A percentile compares a stretch with the other conserved stretches of the same genome.
Evolutionary conservation across 2,113 vertebrate species (phyloP).

Genomic region (Lamprotornis superbus): DNA sequence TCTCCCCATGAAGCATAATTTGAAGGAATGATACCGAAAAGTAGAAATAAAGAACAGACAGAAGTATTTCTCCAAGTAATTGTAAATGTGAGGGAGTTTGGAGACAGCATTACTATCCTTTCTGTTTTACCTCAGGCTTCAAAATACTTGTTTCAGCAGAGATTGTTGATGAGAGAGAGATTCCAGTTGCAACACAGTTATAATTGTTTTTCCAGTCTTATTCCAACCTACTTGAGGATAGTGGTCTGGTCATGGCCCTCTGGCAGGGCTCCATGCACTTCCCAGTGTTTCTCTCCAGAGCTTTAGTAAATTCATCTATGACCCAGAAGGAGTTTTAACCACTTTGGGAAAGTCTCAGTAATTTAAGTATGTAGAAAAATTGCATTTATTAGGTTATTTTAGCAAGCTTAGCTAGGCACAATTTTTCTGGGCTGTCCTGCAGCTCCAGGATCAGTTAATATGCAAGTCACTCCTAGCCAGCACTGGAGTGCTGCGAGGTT

Average conservation of each 20-base stretch:
- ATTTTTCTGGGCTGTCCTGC: neutral
- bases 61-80: neutral
- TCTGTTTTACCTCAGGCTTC: neutral
- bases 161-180: neutral
- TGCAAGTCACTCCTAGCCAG: neutral
- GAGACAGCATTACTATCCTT: neutral
- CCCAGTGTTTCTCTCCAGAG: neutral
- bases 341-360: neutral
- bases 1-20: neutral
- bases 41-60: neutral
- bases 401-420: neutral
- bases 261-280: neutral
- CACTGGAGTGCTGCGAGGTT: neutral
- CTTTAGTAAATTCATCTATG: neutral
- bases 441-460: neutral
- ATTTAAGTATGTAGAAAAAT: neutral
- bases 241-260: neutral
- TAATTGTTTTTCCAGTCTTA: neutral
- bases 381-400: neutral
- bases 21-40: neutral
- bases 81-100: neutral
- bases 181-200: neutral
- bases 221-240: neutral
- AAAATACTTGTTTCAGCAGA: neutral
- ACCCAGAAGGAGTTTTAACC: neutral